Evolutionary conservation across 2,888 invertebrate species (phyloP).

Genomic region (Pteria penguin): DNA sequence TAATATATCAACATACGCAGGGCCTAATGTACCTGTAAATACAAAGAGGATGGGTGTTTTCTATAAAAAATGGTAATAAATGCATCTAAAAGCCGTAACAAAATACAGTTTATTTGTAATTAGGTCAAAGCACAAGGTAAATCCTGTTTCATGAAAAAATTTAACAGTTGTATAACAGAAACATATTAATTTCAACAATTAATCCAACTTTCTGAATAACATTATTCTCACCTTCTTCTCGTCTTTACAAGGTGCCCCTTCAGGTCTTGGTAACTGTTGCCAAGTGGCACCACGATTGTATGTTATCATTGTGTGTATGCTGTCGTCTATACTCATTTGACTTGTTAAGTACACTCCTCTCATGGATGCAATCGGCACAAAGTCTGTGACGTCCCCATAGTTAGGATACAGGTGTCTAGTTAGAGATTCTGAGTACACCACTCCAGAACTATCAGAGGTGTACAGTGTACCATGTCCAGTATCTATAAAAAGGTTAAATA

Average conservation of each 20-base stretch:
- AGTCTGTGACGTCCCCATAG: constrained; percentile 75
- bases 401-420: constrained; percentile 77
- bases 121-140: no score
- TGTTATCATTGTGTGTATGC: constrained; percentile 77
- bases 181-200: no score
- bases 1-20: no score
- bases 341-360: constrained; percentile 78
- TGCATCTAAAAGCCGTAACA: no score
- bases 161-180: no score
- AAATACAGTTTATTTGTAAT: no score
- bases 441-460: constrained; percentile 75
- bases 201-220: no score
- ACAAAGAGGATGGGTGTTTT: no score
- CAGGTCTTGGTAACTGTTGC: constrained; percentile 71
- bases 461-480: constrained; percentile 78
- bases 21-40: no score
- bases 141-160: no score
- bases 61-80: no score
- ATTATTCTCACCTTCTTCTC: constrained; percentile 74
- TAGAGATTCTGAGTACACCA: constrained; percentile 77
- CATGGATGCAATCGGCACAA: constrained; percentile 76
- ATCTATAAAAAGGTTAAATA: constrained; percentile 65
- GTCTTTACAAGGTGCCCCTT: constrained; percentile 68
- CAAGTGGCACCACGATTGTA: constrained; percentile 78
- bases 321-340: constrained; percentile 74